These are phyloP conservation scores for Anoplopoma fimbria DNA, from an alignment of 2,113 vertebrate species.

Conservation along the genomic window DNA sequence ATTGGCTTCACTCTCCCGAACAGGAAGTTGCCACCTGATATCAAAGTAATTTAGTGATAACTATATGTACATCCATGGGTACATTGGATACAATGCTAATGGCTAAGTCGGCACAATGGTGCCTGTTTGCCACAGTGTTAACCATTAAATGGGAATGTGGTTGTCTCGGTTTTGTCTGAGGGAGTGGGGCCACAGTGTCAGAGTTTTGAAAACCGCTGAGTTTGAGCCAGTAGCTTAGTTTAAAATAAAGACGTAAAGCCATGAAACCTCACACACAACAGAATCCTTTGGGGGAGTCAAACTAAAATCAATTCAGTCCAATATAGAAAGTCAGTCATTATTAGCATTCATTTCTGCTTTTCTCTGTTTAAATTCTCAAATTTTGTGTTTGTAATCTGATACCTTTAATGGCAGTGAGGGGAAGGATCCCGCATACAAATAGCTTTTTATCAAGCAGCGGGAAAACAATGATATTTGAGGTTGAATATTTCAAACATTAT, in stretches of 20 bases:
- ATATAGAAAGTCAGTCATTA: not conserved
- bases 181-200: too few relatives aligned
- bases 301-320: not conserved
- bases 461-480: slow-evolving; percentile 19
- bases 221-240: not conserved
- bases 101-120: too few relatives aligned
- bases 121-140: not conserved
- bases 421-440: slow-evolving; percentile 68
- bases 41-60: too few relatives aligned
- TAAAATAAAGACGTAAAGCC: not conserved
- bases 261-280: not conserved
- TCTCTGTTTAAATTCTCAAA: not conserved
- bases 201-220: not conserved
- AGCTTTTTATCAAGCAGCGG: slow-evolving; percentile 53
- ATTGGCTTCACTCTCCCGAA: too few relatives aligned
- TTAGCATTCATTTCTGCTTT: not conserved
- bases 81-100: too few relatives aligned
- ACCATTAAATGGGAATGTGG: not conserved
- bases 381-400: slow-evolving; percentile 53
- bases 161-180: not conserved
- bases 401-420: slow-evolving; percentile 55
- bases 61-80: too few relatives aligned
- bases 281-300: not conserved
- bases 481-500: not conserved
- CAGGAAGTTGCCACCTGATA: too few relatives aligned